Evolutionary conservation across 2,888 invertebrate genomes (phyloP), one percentile per base, ranked within the genome.

Genomic region (Pherbina coryleti): DNA sequence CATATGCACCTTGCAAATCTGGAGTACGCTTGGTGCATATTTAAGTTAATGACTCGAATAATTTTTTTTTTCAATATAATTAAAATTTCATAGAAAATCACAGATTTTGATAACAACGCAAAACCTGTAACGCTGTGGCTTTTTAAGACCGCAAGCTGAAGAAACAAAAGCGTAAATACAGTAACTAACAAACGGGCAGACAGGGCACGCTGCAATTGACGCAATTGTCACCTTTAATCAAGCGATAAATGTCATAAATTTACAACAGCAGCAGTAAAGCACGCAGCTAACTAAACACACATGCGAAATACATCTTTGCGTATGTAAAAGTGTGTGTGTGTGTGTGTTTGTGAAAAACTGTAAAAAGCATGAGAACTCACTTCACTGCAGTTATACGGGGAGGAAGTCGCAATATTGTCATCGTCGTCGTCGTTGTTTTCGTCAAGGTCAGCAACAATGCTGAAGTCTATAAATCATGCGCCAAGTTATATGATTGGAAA

Each of bases 111-210:
- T 44, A 11, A 44, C 44, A 44, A 11, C 14, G 14, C 11, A 44
- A 44, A 44, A 1, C 11, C 44, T 44, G 11, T 7, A 14, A 44
- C 14, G 11, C 2, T 11, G 14, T 44, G 11, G 2, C 44, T 11
- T 44, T 44, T 5, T 1, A 37, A 37, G 37, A 8, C 37, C 8
- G 37, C 37, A 8, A 37, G 37, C 44, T 14, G 11, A 44, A 44
- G 44, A 44, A 44, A 7, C 5, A 5, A 44, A 11, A 44, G 7
- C 37, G 14, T 44, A 44, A 44, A 84, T 79, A 81, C 85, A 84
- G 85, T 81, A 2, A 37, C 14, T 7, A 14, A 11, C 14, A 4
- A 31, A 44, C 11, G 11, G 44, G 14, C 44, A 11, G 44, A 44
- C 44, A 44, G 44, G 44, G 44, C 11, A 44, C 44, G 14, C 57